Percentiles rank a stretch among this genome's conserved stretches.
These are phyloP conservation scores for Drosophila borborema DNA, from an alignment of 2,888 invertebrate species.

Conservation along the genomic window DNA sequence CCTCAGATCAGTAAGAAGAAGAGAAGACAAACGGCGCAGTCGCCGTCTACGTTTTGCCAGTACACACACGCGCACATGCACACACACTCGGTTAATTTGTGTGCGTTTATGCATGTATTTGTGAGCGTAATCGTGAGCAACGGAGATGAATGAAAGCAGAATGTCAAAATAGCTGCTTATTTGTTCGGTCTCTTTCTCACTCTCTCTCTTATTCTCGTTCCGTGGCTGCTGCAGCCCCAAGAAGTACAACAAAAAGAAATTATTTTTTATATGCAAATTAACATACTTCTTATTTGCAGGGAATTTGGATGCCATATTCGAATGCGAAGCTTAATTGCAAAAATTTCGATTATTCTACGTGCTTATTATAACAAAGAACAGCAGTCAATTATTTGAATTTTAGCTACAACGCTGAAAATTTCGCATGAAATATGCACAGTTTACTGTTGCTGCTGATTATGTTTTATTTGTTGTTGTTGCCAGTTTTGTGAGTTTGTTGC, in stretches of 20 bases:
- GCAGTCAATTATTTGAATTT: conserved; percentile 12
- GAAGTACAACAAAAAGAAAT: conserved; percentile 64
- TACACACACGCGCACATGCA: conserved; percentile 13
- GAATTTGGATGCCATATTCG: conserved; percentile 25
- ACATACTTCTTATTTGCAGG: conserved; percentile 43
- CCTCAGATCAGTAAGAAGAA: conserved; percentile 50
- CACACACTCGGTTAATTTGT: conserved; percentile 35
- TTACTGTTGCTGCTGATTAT: conserved; percentile 65
- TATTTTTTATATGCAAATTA: conserved; percentile 65
- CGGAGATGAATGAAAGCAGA: conserved; percentile 79
- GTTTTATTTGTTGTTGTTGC: conserved; percentile 59
- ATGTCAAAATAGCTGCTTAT: conserved; percentile 72
- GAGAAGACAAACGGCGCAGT: conserved; percentile 48
- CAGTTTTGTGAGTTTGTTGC: conserved; percentile 35
- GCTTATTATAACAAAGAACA: conserved; percentile 11
- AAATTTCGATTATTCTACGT: conserved; percentile 20
- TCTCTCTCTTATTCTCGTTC: conserved; percentile 19
- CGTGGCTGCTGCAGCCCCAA: conserved; percentile 65
- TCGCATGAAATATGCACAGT: conserved; percentile 71
- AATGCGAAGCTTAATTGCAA: background rate
- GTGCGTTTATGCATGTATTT: conserved; percentile 31
- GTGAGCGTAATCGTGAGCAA: conserved; percentile 63
- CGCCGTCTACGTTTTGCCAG: conserved; percentile 54
- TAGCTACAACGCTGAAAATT: conserved; percentile 34
- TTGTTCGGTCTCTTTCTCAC: conserved; percentile 29